These are phyloP conservation scores for Brachyrhaphis roseni DNA, from an alignment of 2,797 vertebrate genomes.

Conservation along the genomic window DNA sequence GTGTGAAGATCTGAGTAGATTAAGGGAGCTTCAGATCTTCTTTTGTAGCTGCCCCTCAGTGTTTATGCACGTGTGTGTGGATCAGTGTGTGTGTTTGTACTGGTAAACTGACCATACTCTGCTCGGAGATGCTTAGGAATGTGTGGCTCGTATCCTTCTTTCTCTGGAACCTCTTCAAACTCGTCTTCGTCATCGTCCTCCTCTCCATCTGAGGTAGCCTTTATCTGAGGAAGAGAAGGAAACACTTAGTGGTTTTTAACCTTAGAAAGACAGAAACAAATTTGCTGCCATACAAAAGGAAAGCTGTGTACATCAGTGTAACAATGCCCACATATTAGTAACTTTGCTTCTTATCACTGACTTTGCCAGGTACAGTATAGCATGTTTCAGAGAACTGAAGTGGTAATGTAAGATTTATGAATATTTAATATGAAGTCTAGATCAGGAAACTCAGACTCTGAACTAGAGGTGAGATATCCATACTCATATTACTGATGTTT, in stretches of 20 bases:
- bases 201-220: constrained; percentile 69
- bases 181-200: constrained; percentile 83
- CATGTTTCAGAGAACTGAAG: background rate
- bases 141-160: constrained; percentile 91
- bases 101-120: constrained; percentile 87
- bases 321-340: background rate
- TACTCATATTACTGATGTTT: background rate
- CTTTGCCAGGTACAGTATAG: background rate
- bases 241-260: background rate
- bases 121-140: constrained; percentile 88
- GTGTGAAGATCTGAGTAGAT: constrained; percentile 40
- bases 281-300: background rate
- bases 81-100: constrained; percentile 22
- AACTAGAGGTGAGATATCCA: background rate
- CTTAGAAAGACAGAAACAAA: background rate
- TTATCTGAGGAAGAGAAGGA: constrained; percentile 63
- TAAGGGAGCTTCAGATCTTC: constrained; percentile 65
- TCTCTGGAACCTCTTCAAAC: constrained; percentile 93
- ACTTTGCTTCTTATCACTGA: background rate
- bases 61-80: constrained; percentile 50
- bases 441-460: background rate
- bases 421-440: background rate
- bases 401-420: background rate
- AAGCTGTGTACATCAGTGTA: background rate
- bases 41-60: constrained; percentile 63